phyloP scores from a whole-genome alignment of 2,888 invertebrate species.

The Nebria salina region DNA sequence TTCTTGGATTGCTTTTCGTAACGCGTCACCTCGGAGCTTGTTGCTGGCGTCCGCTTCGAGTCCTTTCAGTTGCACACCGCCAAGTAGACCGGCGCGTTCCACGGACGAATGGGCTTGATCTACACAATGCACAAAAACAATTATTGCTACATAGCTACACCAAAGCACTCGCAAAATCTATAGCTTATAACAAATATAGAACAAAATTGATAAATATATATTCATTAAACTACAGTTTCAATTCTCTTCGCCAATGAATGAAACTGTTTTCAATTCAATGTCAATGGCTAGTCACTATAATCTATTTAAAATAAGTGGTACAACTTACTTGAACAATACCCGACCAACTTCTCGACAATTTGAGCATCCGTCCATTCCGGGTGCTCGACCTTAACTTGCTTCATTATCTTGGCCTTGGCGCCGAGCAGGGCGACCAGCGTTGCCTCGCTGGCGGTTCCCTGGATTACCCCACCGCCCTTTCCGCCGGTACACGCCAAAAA shows the following conservation, averaged over 20 bases:
- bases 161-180: too few species aligned
- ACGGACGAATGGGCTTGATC: slow-evolving; percentile 94
- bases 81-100: slow-evolving; percentile 89
- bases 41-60: slow-evolving; percentile 78
- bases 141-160: not conserved
- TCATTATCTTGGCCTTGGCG: slow-evolving; percentile 80
- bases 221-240: too few species aligned
- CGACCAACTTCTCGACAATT: slow-evolving; percentile 82
- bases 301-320: too few species aligned
- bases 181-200: too few species aligned
- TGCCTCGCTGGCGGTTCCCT: slow-evolving; percentile 95
- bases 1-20: slow-evolving; percentile 82
- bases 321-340: slow-evolving; percentile 83
- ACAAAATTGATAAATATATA: slow-evolving; percentile 3
- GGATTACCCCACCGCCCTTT: slow-evolving; percentile 89
- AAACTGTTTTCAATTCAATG: too few species aligned
- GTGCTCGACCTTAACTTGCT: slow-evolving; percentile 74
- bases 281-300: too few species aligned
- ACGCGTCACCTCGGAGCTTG: slow-evolving; percentile 76
- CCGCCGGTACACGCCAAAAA: slow-evolving; percentile 87
- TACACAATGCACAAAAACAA: slow-evolving; percentile 56
- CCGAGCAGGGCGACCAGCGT: slow-evolving; percentile 92
- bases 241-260: too few species aligned
- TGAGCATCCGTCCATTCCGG: slow-evolving; percentile 79
- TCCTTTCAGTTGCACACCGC: slow-evolving; percentile 82